Evolutionary conservation across 2,888 invertebrate genomes (phyloP), one percentile per base, ranked within the genome.

Genomic region (Petrophora chlorosata): DNA sequence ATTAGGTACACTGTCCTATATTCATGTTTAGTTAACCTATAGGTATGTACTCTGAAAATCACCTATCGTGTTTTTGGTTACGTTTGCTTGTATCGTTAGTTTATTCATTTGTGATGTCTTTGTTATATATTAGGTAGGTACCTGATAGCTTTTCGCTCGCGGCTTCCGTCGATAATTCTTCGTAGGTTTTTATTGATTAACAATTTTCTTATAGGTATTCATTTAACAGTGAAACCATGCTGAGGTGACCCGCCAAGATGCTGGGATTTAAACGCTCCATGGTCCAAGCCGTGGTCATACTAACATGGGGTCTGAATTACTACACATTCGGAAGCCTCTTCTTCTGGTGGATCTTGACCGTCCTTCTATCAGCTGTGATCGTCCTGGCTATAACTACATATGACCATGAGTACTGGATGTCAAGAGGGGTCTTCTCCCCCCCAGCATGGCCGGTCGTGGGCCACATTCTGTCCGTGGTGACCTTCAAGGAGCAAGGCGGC

Each of bases 351-450:
- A 60, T 69, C 32, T 64, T 79, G 13, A 70, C 70, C n/a, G 54
- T 63, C 41, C 59, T 67, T 0, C 62, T 82, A 26, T 50, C 50
- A 7, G 34, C 63, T 2, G 67, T 70, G 2, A 47, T 72, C 2
- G 23, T 78, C 5, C 63, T 82, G 17, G 70, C 77, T 1, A 44
- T 90, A 10, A 66, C 82, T 0, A 89, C 85, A 0, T 88, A 83
- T 35, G 89, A 88, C 67, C 82, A 88, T 59, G 88, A 88, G 32
- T 89, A 90, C 56, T 90, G 90, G 90, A 52, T 28, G n/a, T 48
- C 61, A 0, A 64, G 76, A 25, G 89, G 89, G 0, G 74, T 90
- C 12, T 87, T 81, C 43, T 82, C 88, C 0, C 90, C 90, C 0
- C 82, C 87, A 0, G 82, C 75, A 0, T 73, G 76, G 75, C 90